Conservation (phyloP, 1,140 invertebrate genomes). For the Kradibia gibbosae region DNA sequence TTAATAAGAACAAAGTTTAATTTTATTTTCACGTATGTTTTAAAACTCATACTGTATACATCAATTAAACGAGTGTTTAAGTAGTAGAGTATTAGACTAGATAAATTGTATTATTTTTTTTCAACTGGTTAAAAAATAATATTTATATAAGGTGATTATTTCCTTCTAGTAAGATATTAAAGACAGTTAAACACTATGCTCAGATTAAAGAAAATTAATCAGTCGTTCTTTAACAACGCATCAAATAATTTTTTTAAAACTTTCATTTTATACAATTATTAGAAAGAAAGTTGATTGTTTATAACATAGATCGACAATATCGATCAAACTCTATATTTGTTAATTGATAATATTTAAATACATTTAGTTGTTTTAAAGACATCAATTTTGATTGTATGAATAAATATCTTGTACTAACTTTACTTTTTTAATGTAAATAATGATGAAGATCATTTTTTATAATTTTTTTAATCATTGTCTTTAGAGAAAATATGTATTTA, state of each 20-base stretch:
- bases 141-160: slow-evolving; percentile 1
- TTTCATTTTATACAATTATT: slow-evolving; percentile 11
- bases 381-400: no score
- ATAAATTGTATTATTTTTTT: slow-evolving; percentile 27
- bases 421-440: no score
- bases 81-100: no score
- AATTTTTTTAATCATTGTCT: no score
- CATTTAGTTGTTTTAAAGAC: no score
- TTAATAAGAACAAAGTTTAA: neutral
- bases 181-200: slow-evolving; percentile 4
- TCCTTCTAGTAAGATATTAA: slow-evolving; percentile 17
- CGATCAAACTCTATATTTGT: no score
- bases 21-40: neutral
- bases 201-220: neutral
- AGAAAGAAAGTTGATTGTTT: neutral
- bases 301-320: neutral
- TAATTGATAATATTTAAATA: no score
- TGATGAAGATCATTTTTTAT: no score
- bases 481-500: no score
- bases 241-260: slow-evolving; percentile 7
- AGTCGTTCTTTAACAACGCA: neutral
- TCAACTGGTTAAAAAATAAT: neutral
- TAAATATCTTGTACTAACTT: no score
- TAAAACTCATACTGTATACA: neutral
- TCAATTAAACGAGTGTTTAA: neutral